A percentile compares a stretch with the other conserved stretches of the same genome.
phyloP scores from a whole-genome alignment of 2,797 vertebrate genomes.

The Ispidina lecontei region DNA sequence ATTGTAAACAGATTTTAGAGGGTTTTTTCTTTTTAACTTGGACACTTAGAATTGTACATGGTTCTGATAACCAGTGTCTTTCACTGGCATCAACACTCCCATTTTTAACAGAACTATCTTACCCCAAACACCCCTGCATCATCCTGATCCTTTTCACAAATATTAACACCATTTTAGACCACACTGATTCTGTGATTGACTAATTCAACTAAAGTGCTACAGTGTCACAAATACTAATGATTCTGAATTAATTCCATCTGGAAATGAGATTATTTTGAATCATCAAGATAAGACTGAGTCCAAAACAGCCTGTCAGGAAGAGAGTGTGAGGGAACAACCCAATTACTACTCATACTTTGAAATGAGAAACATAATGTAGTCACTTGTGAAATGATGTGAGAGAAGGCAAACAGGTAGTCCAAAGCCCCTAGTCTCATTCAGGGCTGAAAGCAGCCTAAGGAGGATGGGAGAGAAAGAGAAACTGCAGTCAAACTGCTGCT shows the following conservation, averaged over 20 bases:
- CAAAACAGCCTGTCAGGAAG: neutral
- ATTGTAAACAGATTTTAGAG: neutral
- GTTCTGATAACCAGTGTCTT: neutral
- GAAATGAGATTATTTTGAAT: neutral
- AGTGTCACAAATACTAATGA: neutral
- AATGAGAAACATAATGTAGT: neutral
- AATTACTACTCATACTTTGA: neutral
- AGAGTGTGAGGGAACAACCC: neutral
- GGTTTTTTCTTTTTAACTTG: neutral
- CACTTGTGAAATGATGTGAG: neutral
- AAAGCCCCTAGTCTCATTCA: neutral
- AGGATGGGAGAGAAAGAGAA: neutral
- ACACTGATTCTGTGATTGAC: neutral
- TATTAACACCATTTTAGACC: neutral
- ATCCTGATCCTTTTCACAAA: neutral
- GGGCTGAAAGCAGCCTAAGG: neutral
- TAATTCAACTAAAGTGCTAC: neutral
- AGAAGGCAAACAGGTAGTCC: neutral
- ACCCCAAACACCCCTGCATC: neutral
- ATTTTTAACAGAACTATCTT: neutral
- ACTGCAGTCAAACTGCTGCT: neutral
- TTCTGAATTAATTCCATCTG: neutral
- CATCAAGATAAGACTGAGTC: neutral
- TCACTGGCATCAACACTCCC: neutral
- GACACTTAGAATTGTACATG: neutral